Conservation (phyloP, 2,113 vertebrate species). For the Trogon melanurus region DNA sequence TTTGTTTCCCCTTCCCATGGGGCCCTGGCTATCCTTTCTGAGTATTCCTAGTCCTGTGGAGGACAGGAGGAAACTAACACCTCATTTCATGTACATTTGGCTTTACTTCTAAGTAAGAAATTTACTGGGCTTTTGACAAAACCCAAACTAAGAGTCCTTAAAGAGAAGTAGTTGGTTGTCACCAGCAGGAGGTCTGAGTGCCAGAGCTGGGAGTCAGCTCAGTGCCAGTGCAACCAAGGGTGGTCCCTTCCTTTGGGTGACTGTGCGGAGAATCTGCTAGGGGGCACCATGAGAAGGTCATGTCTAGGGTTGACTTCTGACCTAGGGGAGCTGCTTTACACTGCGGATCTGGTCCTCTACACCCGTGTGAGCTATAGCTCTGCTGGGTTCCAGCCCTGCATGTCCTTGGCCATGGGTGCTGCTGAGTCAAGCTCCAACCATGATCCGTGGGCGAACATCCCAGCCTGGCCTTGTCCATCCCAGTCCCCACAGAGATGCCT, state of each 20-base stretch:
- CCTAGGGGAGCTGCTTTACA: background rate
- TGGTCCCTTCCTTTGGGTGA: background rate
- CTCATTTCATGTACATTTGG: background rate
- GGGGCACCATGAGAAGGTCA: background rate
- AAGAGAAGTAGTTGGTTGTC: background rate
- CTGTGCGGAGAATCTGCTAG: background rate
- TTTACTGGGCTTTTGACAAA: background rate
- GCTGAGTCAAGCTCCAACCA: background rate
- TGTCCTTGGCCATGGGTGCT: background rate
- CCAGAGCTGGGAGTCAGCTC: background rate
- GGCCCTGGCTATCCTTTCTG: accelerated
- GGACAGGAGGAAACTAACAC: background rate
- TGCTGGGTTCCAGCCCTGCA: background rate
- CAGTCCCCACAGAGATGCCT: background rate
- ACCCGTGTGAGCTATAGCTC: background rate
- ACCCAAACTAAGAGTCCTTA: too few relatives aligned
- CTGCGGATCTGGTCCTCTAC: background rate
- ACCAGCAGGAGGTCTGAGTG: background rate
- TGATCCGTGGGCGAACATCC: background rate
- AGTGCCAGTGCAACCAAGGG: background rate
- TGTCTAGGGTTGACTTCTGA: background rate
- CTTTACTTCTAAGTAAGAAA: background rate
- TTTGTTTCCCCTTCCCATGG: background rate
- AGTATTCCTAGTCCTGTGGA: background rate
- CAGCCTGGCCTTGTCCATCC: background rate